A percentile compares a stretch with the other conserved stretches of the same genome.
These are phyloP conservation scores for Nasonia oneida DNA, from an alignment of 2,888 invertebrate genomes.

Conservation along the genomic window DNA sequence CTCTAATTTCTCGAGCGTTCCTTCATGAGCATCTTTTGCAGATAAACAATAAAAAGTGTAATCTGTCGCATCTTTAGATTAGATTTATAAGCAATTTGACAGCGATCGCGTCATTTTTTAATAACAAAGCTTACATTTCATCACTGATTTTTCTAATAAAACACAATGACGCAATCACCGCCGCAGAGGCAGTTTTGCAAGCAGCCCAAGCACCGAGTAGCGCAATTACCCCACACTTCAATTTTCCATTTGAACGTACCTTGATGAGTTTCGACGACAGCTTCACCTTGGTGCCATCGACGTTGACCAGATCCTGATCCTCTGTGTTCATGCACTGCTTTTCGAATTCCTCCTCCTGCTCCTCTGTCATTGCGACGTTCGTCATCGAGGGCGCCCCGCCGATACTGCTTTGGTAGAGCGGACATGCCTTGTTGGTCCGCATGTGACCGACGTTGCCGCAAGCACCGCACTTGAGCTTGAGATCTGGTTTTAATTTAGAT, in stretches of 20 bases:
- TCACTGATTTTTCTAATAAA: not conserved
- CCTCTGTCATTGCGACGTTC: conserved; percentile 86
- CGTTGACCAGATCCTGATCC: conserved; percentile 93
- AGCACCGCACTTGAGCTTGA: conserved; percentile 97
- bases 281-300: conserved; percentile 96
- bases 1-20: not conserved
- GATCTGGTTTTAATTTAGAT: conserved; percentile 92
- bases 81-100: not conserved
- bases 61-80: not conserved
- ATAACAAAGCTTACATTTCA: not conserved
- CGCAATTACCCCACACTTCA: not conserved
- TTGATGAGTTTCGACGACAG: conserved; percentile 93
- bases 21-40: conserved; percentile 3
- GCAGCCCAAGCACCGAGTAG: not conserved
- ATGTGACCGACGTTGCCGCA: conserved; percentile 93
- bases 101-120: not conserved
- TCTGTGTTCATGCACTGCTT: conserved; percentile 85
- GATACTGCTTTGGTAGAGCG: conserved; percentile 87
- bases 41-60: not conserved
- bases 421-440: conserved; percentile 98
- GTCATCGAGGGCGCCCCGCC: conserved; percentile 76
- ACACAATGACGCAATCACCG: not conserved
- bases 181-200: not conserved
- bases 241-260: conserved; percentile 76
- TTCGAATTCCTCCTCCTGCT: conserved; percentile 87